Conservation (phyloP, 2,113 vertebrate genomes). For the Actenoides hombroni region DNA sequence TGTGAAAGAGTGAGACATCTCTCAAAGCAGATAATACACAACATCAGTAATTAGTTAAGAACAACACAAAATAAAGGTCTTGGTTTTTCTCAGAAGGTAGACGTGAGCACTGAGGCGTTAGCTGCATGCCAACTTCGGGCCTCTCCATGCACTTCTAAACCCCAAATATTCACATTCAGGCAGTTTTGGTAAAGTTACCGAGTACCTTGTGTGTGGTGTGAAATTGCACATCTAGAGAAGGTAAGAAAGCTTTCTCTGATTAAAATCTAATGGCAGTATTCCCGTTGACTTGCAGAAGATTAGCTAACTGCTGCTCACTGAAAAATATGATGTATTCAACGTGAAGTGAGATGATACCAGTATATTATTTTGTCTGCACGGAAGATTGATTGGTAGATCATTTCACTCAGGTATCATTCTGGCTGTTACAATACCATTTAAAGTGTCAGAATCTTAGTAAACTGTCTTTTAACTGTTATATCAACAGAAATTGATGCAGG, state of each 20-base stretch:
- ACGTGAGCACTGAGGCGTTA: background rate
- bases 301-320: background rate
- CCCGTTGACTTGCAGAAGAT: background rate
- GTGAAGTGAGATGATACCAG: background rate
- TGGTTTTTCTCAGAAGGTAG: background rate
- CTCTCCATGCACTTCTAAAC: background rate
- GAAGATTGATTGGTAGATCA: background rate
- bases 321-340: background rate
- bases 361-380: background rate
- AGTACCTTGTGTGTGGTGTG: background rate
- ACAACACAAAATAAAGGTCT: background rate
- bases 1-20: background rate
- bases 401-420: background rate
- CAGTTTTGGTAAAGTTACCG: background rate
- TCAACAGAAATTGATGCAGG: background rate
- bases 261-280: background rate
- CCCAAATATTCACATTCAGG: background rate
- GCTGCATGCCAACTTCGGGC: background rate
- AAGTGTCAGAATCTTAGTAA: background rate
- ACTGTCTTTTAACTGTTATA: background rate
- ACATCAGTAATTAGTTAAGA: background rate
- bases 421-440: rapidly evolving
- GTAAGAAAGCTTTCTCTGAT: background rate
- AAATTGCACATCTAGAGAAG: background rate
- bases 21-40: background rate